Conservation (phyloP, 2,797 vertebrate genomes). For the Eulemur rubriventer region DNA sequence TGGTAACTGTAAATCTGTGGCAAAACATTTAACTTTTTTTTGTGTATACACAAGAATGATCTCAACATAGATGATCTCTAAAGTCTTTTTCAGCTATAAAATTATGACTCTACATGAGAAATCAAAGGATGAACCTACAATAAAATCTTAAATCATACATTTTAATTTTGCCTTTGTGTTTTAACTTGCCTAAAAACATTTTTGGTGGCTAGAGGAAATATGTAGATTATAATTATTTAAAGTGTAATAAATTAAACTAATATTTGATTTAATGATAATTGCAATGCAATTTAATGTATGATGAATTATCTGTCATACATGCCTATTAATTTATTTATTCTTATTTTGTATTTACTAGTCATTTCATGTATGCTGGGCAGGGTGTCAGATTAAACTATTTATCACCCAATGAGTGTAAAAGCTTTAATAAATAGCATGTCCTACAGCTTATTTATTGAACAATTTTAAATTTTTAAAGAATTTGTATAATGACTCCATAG, state of each 20-base stretch:
- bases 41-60: neutral
- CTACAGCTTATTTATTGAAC: slow-evolving; percentile 15
- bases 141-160: neutral
- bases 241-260: neutral
- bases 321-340: neutral
- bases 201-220: neutral
- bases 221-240: neutral
- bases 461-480: slow-evolving; percentile 34
- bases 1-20: neutral
- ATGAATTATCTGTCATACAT: neutral
- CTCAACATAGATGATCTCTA: neutral
- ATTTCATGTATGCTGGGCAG: neutral
- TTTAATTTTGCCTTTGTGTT: neutral
- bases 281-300: neutral
- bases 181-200: neutral
- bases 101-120: neutral
- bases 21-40: neutral
- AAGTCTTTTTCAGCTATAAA: neutral
- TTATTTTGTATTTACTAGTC: neutral
- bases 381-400: slow-evolving; percentile 30
- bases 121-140: neutral
- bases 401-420: neutral
- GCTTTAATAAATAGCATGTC: slow-evolving; percentile 38
- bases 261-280: slow-evolving; percentile 22
- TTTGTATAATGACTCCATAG: neutral